A percentile compares a stretch with the other conserved stretches of the same genome.
Evolutionary conservation across 2,888 invertebrate species (phyloP).

Genomic region (Eristalis intricaria): DNA sequence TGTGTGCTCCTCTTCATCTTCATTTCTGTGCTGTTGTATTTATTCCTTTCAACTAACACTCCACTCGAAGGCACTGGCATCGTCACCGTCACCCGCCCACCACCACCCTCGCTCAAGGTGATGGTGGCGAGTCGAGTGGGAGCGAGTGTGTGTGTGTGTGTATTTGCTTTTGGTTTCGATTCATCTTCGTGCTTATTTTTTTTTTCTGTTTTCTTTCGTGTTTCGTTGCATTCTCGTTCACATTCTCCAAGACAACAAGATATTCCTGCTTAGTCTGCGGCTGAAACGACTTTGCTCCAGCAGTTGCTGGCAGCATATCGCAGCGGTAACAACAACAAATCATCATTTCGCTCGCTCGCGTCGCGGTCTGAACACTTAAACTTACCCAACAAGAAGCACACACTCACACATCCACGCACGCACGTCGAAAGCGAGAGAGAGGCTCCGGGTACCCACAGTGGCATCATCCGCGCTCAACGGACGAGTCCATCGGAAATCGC

Average conservation of each 20-base stretch:
- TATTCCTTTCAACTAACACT: neutral
- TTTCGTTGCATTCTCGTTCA: conserved; percentile 57
- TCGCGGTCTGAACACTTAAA: neutral
- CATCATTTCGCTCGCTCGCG: neutral
- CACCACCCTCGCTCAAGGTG: neutral
- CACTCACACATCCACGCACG: neutral
- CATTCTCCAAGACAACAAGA: conserved; percentile 45
- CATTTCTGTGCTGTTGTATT: neutral
- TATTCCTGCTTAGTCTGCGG: conserved; percentile 43
- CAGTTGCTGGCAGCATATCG: conserved; percentile 24
- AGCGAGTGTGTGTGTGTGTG: neutral
- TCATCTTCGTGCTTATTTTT: neutral
- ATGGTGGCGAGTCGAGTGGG: neutral
- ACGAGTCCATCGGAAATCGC: neutral
- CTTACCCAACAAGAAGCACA: neutral
- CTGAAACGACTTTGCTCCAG: conserved; percentile 9
- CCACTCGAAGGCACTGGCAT: neutral
- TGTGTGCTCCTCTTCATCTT: conserved; percentile 13
- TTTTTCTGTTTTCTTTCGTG: conserved; percentile 23
- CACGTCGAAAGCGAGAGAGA: neutral
- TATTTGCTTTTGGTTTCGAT: conserved; percentile 16
- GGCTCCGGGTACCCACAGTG: neutral
- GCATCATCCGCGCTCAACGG: no score
- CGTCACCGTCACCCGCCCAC: neutral
- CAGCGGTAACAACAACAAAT: conserved; percentile 9